Percentiles rank a stretch among this genome's conserved stretches.
Conservation (phyloP, 1,140 invertebrate genomes). For the Piezodorus guildinii region DNA sequence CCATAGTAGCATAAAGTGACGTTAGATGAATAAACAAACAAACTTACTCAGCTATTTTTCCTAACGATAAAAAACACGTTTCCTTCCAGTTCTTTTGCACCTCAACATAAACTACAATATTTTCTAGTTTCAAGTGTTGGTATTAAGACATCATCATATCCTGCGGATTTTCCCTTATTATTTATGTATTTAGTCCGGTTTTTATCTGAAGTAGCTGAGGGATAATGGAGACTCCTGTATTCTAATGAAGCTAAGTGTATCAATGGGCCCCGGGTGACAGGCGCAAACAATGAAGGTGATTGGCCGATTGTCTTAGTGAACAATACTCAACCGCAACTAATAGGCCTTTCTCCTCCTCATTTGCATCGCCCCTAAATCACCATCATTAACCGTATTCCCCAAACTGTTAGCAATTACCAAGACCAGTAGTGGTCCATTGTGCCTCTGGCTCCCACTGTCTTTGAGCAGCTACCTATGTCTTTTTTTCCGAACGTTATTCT, state of each 20-base stretch:
- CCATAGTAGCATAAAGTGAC: too few species aligned
- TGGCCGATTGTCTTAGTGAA: constrained; percentile 6
- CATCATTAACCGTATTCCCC: not conserved
- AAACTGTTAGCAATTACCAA: constrained; percentile 4
- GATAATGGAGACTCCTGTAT: not conserved
- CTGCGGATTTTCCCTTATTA: not conserved
- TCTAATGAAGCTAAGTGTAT: constrained; percentile 5
- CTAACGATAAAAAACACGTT: too few species aligned
- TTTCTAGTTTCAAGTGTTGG: too few species aligned
- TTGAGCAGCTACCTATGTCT: too few species aligned
- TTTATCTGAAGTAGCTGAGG: not conserved
- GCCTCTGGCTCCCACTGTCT: too few species aligned
- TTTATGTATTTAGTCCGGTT: constrained; percentile 6
- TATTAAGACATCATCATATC: too few species aligned
- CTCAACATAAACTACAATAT: too few species aligned
- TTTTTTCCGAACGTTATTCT: too few species aligned
- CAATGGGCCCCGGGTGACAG: not conserved
- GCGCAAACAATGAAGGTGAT: not conserved
- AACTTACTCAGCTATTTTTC: too few species aligned
- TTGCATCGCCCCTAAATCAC: not conserved
- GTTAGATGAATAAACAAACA: too few species aligned
- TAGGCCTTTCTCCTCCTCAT: not conserved
- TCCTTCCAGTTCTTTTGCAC: too few species aligned
- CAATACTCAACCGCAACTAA: not conserved
- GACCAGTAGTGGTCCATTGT: not conserved